Percentiles rank a stretch among this genome's conserved stretches.
phyloP scores from a whole-genome alignment of 1,140 invertebrate species.

The Leptonema lineaticorne region DNA sequence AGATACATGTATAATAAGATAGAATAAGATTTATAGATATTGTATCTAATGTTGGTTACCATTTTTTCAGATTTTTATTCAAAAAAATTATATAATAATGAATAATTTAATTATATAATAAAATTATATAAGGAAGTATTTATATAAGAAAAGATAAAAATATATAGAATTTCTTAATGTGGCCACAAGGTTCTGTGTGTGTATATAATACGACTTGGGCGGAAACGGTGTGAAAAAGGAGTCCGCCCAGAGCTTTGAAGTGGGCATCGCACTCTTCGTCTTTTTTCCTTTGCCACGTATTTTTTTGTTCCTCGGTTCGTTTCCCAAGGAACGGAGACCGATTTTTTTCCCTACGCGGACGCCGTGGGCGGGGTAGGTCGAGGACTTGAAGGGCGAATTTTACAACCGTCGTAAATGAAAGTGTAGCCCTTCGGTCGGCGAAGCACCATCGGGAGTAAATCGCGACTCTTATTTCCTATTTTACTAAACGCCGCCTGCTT shows the following conservation, averaged over 20 bases:
- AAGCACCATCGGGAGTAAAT: conserved; percentile 34
- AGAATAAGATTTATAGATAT: too few relatives aligned
- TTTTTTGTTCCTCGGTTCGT: background rate
- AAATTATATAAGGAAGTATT: too few relatives aligned
- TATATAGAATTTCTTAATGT: conserved; percentile 2
- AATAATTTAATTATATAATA: too few relatives aligned
- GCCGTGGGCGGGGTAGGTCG: conserved; percentile 1
- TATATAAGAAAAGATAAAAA: too few relatives aligned
- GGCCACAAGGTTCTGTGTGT: background rate
- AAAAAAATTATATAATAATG: too few relatives aligned
- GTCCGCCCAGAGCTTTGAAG: background rate
- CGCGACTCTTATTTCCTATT: conserved; percentile 40
- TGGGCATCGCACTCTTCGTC: background rate
- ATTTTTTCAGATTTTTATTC: too few relatives aligned
- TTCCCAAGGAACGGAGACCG: too few relatives aligned
- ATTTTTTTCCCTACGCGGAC: too few relatives aligned
- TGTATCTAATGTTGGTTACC: too few relatives aligned
- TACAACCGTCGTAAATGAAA: conserved; percentile 35
- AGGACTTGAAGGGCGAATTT: conserved; percentile 23
- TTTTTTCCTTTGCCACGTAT: conserved; percentile 12
- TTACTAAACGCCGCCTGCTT: conserved; percentile 39
- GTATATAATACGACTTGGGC: conserved; percentile 11
- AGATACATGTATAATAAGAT: too few relatives aligned
- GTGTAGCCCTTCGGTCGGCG: conserved; percentile 21
- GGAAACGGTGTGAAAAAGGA: conserved; percentile 1